phyloP scores from a whole-genome alignment of 1,140 invertebrate species.

The Lamellibrachia luymesi region DNA sequence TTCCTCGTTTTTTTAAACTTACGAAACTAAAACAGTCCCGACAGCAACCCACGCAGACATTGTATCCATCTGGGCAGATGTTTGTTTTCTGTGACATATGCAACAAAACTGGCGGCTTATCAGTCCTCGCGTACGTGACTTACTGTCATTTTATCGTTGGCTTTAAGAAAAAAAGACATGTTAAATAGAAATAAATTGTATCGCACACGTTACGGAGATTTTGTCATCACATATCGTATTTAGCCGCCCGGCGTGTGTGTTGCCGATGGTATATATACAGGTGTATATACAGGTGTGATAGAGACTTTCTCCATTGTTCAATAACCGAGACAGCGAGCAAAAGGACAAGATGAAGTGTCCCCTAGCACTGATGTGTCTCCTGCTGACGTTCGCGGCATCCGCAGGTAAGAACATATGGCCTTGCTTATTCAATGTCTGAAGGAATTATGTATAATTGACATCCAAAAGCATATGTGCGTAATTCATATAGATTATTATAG shows the following conservation, averaged over 20 bases:
- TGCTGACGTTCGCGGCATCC: not conserved
- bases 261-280: too few relatives aligned
- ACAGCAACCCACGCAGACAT: not conserved
- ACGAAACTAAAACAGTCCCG: not conserved
- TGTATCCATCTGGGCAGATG: not conserved
- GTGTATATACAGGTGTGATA: not conserved
- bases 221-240: not conserved
- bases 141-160: not conserved
- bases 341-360: not conserved
- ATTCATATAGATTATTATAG: not conserved
- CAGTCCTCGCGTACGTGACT: not conserved
- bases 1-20: not conserved
- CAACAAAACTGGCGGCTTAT: not conserved
- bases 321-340: not conserved
- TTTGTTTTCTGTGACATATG: not conserved
- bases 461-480: not conserved
- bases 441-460: not conserved
- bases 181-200: not conserved
- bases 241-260: not conserved
- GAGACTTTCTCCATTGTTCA: not conserved
- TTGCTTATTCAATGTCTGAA: not conserved
- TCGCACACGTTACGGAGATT: not conserved
- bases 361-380: not conserved
- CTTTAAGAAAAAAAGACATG: not conserved
- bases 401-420: not conserved